Base-by-base conservation (phyloP, 2,797 vertebrate species). In the Sebastes umbrosus region DNA sequence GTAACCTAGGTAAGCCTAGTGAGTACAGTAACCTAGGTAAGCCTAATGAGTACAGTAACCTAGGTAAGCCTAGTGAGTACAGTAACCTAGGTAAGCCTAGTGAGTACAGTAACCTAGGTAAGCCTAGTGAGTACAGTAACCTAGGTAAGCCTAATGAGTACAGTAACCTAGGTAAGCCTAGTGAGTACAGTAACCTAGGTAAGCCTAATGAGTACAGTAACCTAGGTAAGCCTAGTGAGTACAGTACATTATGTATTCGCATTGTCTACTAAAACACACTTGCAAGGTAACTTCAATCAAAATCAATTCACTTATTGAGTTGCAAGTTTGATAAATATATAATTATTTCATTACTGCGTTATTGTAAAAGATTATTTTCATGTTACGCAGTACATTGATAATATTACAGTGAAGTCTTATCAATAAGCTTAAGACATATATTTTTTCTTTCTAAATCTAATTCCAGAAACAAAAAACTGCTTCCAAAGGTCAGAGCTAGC, bases 401-500 rank as follows among this genome's bases (percentile, higher is more conserved):
- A 27, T 10, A 67, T 69, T 59, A 52, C 22, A 68, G 18, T n/a
- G 2, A 12, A 6, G 11, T 59, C 10, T 59, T 20, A 43, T 46
- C 11, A 66, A 6, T 31, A 46, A 13, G 54, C 55, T 12, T 20
- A 32, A n/a, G 18, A 32, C 18, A 8, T 39, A 8, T 20, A 18
- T 18, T 5, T 22, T 39, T 43, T 11, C 12, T 12, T 13, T 54
- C 50, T 39, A 32, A 82, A 73, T 69, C 24, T 71, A 31, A 80
- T 80, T 76, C 66, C 36, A 59, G 29, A 82, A 73, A 62, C 9
- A 69, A 68, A 77, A 60, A 66, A 31, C 5, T 57, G 5, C 50
- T 50, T 77, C 59, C 80, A 88, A 91, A 89, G 86, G 85, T 92
- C 88, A 82, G 46, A 55, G 68, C 78, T n/a, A 20, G 27, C 67